Base-by-base conservation (phyloP, 2,888 invertebrate genomes). In the Polydrusus cervinus region DNA sequence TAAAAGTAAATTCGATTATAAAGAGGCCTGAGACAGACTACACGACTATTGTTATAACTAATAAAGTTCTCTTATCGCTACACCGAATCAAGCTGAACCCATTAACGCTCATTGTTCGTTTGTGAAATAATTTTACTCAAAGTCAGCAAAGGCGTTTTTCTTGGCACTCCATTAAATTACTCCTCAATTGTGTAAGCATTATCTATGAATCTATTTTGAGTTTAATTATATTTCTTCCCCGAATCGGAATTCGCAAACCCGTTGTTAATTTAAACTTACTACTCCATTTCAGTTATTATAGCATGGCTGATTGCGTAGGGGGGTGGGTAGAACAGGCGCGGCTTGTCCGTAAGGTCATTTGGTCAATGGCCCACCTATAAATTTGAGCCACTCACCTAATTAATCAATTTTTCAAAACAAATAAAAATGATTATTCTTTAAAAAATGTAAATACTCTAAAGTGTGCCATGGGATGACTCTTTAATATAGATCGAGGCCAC, bases 21-120 rank as follows among this genome's bases (percentile, higher is more conserved):
- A 43, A 49, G 34, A 65, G 3, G 51, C 38, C 34, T 16, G 51
- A 55, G 14, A 30, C 30, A 25, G 55, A 25, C 47, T 69, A 69
- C 47, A 60, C 18, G 30, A 45, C 51, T 30, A 61, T 70, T 61
- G 61, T 61, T 49, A 53, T 60, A 70, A 76, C 70, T 76, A 76
- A 76, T 76, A 73, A 69, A 76, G 61, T 70, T 67, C 69, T 47
- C 47, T 47, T 73, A 76, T 76, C 73, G 20, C n/a, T n/a, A 47
- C 34, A 55, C 20, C 53, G 47, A 47, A 76, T 76, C 76, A 66
- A 66, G 34, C 62, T 61, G 62, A 74, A 74, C 18, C 76, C 66
- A 76, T 76, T 76, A 76, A 51, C 18, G 60, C n/a, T 55, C 43
- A 76, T 76, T 76, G 76, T 76, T 73, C 66, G 49, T 64, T 45